Evolutionary conservation across 2,113 vertebrate species (phyloP).

Genomic region (Antechinus stuartii): DNA sequence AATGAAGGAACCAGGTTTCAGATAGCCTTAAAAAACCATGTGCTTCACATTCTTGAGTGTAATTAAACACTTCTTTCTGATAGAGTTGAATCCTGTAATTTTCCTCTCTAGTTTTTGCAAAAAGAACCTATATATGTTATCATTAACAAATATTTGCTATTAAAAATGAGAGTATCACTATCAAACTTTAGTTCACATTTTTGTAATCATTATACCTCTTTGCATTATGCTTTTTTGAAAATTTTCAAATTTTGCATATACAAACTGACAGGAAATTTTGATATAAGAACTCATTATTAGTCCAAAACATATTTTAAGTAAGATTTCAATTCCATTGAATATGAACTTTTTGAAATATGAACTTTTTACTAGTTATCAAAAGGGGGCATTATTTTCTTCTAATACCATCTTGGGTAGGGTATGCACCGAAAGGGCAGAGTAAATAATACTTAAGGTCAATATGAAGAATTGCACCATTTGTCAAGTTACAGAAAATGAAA

Average conservation of each 20-base stretch:
- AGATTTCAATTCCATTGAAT: conserved; percentile 24
- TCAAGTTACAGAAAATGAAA: background rate
- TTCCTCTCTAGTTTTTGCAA: conserved; percentile 23
- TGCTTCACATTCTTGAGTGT: conserved; percentile 19
- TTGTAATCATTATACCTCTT: background rate
- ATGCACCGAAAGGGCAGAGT: background rate
- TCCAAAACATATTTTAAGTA: conserved; percentile 14
- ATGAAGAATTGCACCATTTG: background rate
- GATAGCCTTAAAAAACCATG: background rate
- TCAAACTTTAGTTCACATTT: background rate
- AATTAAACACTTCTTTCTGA: conserved; percentile 15
- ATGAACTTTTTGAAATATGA: conserved; percentile 24
- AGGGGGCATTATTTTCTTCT: conserved; percentile 28
- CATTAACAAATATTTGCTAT: conserved; percentile 20
- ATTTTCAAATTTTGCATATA: background rate
- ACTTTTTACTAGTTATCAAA: conserved; percentile 29
- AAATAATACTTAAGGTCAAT: background rate
- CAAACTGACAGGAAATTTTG: background rate
- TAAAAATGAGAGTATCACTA: background rate
- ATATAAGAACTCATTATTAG: background rate
- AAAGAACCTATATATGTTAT: background rate
- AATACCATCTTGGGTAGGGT: background rate
- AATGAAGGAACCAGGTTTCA: conserved; percentile 44
- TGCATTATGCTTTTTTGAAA: background rate
- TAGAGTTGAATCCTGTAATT: background rate